These are phyloP conservation scores for Odontamblyopus rebecca DNA, from an alignment of 2,797 vertebrate species.

Conservation along the genomic window DNA sequence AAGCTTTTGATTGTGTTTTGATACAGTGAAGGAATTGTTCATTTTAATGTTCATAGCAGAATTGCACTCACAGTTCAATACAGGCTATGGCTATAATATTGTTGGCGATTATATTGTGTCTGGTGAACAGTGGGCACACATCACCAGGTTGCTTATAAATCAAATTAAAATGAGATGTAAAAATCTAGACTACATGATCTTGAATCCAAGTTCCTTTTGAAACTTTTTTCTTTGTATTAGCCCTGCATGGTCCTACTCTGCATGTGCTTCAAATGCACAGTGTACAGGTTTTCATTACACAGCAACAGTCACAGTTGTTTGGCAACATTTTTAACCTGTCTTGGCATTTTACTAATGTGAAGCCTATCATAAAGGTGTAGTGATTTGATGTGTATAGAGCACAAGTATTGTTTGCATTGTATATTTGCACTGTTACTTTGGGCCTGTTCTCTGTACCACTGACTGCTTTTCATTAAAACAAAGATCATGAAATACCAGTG, in stretches of 20 bases:
- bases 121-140: not conserved
- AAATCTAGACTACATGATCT: conserved; percentile 18
- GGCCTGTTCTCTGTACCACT: conserved; percentile 64
- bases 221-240: conserved; percentile 38
- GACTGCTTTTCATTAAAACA: conserved; percentile 76
- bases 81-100: not conserved
- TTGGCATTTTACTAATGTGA: conserved; percentile 65
- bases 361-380: conserved; percentile 55
- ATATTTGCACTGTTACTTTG: conserved; percentile 73
- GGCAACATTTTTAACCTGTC: conserved; percentile 56
- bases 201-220: conserved; percentile 29
- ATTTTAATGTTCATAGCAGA: conserved; percentile 26
- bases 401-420: conserved; percentile 71
- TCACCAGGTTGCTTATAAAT: conserved; percentile 17
- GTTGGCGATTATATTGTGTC: not conserved
- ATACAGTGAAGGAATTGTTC: conserved; percentile 18
- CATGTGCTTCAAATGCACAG: conserved; percentile 68
- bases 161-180: conserved; percentile 2
- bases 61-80: conserved; percentile 23
- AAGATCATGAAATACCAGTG: conserved; percentile 23
- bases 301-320: conserved; percentile 44
- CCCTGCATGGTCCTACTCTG: conserved; percentile 55
- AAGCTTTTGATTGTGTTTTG: conserved; percentile 25
- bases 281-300: conserved; percentile 54
- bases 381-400: conserved; percentile 73